Conservation (phyloP, 2,888 invertebrate species). For the Drosophila affinis region DNA sequence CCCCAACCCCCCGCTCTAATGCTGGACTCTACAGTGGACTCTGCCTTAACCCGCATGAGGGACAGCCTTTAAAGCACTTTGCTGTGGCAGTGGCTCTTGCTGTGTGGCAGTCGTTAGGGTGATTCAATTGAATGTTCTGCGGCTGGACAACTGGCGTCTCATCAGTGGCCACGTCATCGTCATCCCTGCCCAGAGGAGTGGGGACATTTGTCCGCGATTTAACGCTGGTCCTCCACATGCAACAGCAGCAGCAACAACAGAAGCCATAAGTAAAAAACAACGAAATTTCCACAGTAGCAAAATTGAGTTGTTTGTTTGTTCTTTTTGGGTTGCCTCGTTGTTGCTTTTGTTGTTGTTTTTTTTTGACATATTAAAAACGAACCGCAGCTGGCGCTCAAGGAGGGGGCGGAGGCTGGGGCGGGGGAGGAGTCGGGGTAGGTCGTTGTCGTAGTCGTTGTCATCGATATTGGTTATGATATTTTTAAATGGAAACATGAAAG, state of each 20-base stretch:
- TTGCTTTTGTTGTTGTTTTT: constrained; percentile 5
- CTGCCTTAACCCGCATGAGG: constrained; percentile 21
- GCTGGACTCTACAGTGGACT: neutral
- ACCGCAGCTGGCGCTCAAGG: constrained; percentile 29
- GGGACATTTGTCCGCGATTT: constrained; percentile 26
- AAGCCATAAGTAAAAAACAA: neutral
- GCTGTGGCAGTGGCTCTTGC: neutral
- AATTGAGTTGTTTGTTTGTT: constrained; percentile 43
- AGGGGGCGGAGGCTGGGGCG: neutral
- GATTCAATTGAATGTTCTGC: constrained; percentile 66
- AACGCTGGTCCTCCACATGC: constrained; percentile 35
- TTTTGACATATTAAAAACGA: constrained; percentile 49
- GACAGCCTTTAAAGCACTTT: constrained; percentile 37
- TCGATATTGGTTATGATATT: constrained; percentile 45
- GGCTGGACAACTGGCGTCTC: constrained; percentile 60
- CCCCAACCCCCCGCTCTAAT: neutral
- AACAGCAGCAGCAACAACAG: constrained; percentile 25
- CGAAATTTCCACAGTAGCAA: constrained; percentile 27
- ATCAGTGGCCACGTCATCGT: constrained; percentile 46
- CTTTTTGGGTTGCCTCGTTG: constrained; percentile 13
- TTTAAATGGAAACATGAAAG: constrained; percentile 16
- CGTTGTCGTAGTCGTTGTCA: constrained; percentile 12
- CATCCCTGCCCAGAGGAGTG: neutral
- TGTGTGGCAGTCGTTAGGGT: constrained; percentile 28
- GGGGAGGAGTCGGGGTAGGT: neutral